These are phyloP conservation scores for Panopea generosa DNA, from an alignment of 2,888 invertebrate genomes.

Conservation along the genomic window DNA sequence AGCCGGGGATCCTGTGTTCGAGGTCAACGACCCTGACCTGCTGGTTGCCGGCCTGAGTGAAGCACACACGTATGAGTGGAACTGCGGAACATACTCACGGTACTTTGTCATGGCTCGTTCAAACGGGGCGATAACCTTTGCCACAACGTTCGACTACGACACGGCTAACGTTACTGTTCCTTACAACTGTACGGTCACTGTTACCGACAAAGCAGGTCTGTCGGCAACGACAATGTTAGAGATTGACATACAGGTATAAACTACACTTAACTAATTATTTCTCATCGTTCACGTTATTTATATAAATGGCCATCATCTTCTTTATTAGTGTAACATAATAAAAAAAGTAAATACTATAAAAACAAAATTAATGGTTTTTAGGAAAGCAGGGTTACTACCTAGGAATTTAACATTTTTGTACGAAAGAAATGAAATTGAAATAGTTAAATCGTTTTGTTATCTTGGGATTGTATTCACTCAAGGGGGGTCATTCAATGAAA, in stretches of 20 bases:
- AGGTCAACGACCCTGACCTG: conserved; percentile 45
- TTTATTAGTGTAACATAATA: too few relatives aligned
- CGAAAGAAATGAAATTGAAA: too few relatives aligned
- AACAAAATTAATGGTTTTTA: too few relatives aligned
- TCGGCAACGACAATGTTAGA: conserved; percentile 50
- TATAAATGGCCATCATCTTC: too few relatives aligned
- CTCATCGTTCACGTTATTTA: too few relatives aligned
- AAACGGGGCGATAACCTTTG: conserved; percentile 38
- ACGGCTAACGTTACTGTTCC: conserved; percentile 36
- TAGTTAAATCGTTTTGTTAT: too few relatives aligned
- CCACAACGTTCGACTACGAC: conserved; percentile 56
- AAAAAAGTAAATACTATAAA: too few relatives aligned
- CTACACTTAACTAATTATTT: too few relatives aligned
- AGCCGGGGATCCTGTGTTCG: conserved; percentile 35
- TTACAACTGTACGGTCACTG: conserved; percentile 48
- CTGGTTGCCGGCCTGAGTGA: conserved; percentile 24
- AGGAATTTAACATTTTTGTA: too few relatives aligned
- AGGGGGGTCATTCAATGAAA: too few relatives aligned
- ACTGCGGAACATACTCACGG: conserved; percentile 21
- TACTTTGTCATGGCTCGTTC: conserved; percentile 42
- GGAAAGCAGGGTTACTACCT: too few relatives aligned
- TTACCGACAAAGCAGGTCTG: conserved; percentile 54
- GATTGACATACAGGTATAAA: conserved; percentile 45
- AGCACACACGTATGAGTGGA: conserved; percentile 25
- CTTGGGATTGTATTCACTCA: too few relatives aligned